Evolutionary conservation across 2,797 vertebrate genomes (phyloP), one percentile per base, ranked within the genome.

Genomic region (Gallirallus australis): DNA sequence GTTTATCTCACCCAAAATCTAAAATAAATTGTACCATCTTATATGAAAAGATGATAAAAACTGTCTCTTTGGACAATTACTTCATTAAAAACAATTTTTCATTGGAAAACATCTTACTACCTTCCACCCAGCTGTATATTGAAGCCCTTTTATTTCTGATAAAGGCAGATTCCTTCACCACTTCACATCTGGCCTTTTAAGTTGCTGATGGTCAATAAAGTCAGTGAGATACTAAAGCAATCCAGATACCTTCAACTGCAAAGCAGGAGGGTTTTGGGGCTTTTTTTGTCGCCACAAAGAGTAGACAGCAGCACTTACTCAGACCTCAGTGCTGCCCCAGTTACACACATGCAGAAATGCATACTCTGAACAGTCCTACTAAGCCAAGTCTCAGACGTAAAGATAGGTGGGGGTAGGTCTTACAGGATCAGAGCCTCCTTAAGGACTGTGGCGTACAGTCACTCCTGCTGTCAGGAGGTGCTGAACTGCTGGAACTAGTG

Each of bases 11-110:
- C 9, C 7, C 4, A 8, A 61, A 86, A 76, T 69, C 69, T 83
- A 64, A 65, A 94, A 85, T 21, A 30, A 28, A 33, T 17, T 54
- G 39, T 40, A 73, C 10, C 20, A 17, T 54, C 66, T 82, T 35
- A 70, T 27, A 48, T 57, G 23, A 66, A 73, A 85, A 88, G 33
- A 47, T 45, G 9, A 72, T 42, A 37, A 10, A 79, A 92, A 42
- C 31, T 15, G 6, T 72, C 14, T 39, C 94, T 94, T 78, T 76
- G 21, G 78, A 52, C 28, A 78, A 77, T 24, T 61, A 60, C 71
- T 84, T 86, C 17, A 80, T 69, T 61, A 42, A 71, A 81, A 68
- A 4, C 15, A 21, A 54, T 52, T 90, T 84, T 92, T 82, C 28
- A 64, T 42, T 75, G 30, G 33, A 35, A 85, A 71, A 89, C 2